These are phyloP conservation scores for Aphidius colemani DNA, from an alignment of 2,888 invertebrate genomes.

Conservation along the genomic window DNA sequence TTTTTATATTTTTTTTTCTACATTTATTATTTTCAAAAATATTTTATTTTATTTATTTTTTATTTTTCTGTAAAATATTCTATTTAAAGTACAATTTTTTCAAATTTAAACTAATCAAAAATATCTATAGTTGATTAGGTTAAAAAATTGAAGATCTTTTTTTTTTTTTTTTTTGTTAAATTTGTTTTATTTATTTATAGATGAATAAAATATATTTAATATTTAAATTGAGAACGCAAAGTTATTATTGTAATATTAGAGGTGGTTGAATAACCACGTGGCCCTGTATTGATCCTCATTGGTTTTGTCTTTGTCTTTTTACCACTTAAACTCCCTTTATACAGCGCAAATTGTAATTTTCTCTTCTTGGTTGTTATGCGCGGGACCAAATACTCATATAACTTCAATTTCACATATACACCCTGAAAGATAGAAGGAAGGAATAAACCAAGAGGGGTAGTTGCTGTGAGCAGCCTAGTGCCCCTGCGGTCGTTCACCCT, in stretches of 20 bases:
- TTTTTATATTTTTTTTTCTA: neutral
- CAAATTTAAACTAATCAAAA: too few relatives aligned
- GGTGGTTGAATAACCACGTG: conserved; percentile 52
- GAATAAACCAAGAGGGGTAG: conserved; percentile 48
- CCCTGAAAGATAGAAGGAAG: too few relatives aligned
- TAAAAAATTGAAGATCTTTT: too few relatives aligned
- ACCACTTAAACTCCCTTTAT: conserved; percentile 30
- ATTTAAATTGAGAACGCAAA: too few relatives aligned
- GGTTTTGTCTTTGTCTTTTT: conserved; percentile 26
- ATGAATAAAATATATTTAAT: too few relatives aligned
- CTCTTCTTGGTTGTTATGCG: too few relatives aligned
- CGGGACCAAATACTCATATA: too few relatives aligned
- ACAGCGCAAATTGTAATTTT: neutral
- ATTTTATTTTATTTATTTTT: neutral
- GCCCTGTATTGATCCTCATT: conserved; percentile 56
- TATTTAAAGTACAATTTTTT: neutral
- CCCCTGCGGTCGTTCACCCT: conserved; percentile 59
- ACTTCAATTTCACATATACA: too few relatives aligned
- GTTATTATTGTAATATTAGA: conserved; percentile 38
- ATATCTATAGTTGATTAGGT: too few relatives aligned
- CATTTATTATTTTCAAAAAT: neutral
- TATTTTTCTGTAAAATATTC: conserved; percentile 1
- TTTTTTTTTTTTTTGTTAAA: too few relatives aligned
- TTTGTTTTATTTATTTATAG: too few relatives aligned
- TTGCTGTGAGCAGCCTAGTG: conserved; percentile 52